phyloP scores from a whole-genome alignment of 2,113 vertebrate species.

The Tympanuchus pallidicinctus region DNA sequence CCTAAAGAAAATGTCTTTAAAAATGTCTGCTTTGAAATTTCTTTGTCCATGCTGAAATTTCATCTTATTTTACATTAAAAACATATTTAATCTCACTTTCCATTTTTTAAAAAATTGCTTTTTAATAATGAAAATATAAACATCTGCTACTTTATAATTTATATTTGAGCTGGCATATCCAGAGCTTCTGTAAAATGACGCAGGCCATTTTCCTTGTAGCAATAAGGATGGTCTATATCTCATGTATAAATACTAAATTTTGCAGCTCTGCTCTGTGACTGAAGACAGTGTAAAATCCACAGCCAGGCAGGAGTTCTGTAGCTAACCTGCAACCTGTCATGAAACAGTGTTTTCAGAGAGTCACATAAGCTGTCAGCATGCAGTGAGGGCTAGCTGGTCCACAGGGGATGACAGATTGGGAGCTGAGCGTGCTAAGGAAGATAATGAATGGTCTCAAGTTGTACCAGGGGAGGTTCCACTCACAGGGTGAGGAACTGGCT shows the following conservation, averaged over 20 bases:
- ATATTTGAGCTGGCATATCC: not conserved
- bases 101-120: not conserved
- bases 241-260: not conserved
- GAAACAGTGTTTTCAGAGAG: not conserved
- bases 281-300: not conserved
- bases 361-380: not conserved
- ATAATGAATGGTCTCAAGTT: no score
- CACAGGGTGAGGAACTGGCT: no score
- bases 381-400: not conserved
- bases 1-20: not conserved
- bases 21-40: not conserved
- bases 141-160: not conserved
- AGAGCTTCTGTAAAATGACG: not conserved
- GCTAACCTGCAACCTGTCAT: not conserved
- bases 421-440: not conserved
- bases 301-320: not conserved
- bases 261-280: not conserved
- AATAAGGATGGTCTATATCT: not conserved
- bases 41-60: not conserved
- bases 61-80: not conserved
- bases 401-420: accelerated
- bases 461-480: no score
- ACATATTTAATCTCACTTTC: not conserved
- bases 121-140: not conserved
- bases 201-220: not conserved